These are phyloP conservation scores for Tubiluchus corallicola DNA, from an alignment of 2,888 invertebrate species.

Conservation along the genomic window DNA sequence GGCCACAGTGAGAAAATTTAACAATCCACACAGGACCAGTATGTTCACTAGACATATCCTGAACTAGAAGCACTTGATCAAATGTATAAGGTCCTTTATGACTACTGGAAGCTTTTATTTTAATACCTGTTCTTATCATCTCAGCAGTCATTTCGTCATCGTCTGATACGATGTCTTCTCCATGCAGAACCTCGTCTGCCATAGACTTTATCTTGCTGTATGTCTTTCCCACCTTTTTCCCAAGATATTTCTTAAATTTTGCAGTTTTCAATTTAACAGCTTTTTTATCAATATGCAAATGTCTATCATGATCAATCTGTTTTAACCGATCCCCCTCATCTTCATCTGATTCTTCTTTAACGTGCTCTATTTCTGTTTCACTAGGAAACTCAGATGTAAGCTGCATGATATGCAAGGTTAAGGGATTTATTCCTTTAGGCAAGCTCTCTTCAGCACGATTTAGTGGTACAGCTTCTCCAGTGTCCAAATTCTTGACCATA, in stretches of 20 bases:
- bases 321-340: conserved; percentile 17
- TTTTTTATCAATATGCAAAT: too few relatives aligned
- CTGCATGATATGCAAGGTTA: conserved; percentile 82
- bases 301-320: too few relatives aligned
- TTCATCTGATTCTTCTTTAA: too few relatives aligned
- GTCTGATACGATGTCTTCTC: conserved; percentile 39
- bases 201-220: conserved; percentile 76
- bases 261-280: too few relatives aligned
- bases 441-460: conserved; percentile 84
- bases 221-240: conserved; percentile 72
- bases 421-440: conserved; percentile 75
- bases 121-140: conserved; percentile 17
- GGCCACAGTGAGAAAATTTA: conserved; percentile 90
- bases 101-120: conserved; percentile 80
- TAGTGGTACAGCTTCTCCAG: conserved; percentile 76
- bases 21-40: conserved; percentile 88
- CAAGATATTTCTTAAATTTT: conserved; percentile 38
- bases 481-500: conserved; percentile 38
- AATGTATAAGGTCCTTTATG: conserved; percentile 96
- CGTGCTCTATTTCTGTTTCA: too few relatives aligned
- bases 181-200: conserved; percentile 47
- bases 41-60: conserved; percentile 61
- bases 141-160: conserved; percentile 40
- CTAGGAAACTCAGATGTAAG: conserved; percentile 62
- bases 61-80: conserved; percentile 66